phyloP scores from a whole-genome alignment of 2,888 invertebrate genomes.

The Siphonodentalium dalli region DNA sequence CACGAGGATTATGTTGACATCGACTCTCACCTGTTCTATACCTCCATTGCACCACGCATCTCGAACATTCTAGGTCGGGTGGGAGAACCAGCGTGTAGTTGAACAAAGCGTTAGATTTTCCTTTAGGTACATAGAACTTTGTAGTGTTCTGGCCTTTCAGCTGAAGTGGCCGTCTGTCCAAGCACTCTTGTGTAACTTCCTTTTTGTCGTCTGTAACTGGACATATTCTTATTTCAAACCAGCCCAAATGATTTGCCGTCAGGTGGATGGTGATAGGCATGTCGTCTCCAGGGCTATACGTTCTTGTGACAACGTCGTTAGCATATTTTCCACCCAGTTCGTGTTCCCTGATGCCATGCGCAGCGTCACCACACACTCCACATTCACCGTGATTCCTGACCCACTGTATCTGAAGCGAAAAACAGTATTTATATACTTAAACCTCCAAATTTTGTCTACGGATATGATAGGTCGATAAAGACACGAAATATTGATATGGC shows the following conservation, averaged over 20 bases:
- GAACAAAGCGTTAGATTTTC: conserved; percentile 36
- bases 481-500: no score
- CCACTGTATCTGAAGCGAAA: conserved; percentile 49
- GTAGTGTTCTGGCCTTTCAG: no score
- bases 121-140: conserved; percentile 26
- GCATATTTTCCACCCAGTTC: conserved; percentile 59
- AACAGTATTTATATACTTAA: no score
- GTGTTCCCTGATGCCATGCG: conserved; percentile 60
- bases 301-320: conserved; percentile 53
- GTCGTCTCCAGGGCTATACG: conserved; percentile 53
- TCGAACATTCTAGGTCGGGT: conserved; percentile 50
- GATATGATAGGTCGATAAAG: no score
- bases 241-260: conserved; percentile 62
- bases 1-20: no score
- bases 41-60: conserved; percentile 66
- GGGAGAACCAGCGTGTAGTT: conserved; percentile 51
- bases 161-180: conserved; percentile 53
- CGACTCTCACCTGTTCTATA: conserved; percentile 58
- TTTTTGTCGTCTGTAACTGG: conserved; percentile 45
- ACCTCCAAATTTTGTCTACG: no score
- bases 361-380: conserved; percentile 89
- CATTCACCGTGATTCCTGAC: conserved; percentile 32
- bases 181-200: conserved; percentile 54
- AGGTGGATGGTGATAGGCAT: conserved; percentile 60
- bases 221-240: conserved; percentile 63